Base-by-base conservation (phyloP, 2,113 vertebrate genomes). In the Furnarius figulus region DNA sequence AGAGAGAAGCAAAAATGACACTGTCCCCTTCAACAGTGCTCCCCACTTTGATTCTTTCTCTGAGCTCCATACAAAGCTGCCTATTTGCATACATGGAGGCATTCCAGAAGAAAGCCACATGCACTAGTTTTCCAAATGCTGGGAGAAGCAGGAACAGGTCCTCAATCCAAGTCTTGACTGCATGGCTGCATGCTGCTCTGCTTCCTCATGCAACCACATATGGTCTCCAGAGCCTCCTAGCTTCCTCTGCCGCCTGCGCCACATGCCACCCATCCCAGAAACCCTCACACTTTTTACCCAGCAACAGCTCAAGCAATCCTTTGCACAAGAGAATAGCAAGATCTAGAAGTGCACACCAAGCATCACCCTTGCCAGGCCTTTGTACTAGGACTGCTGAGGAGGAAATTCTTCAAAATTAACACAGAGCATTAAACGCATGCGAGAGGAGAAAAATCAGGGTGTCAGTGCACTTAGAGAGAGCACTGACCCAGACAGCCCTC, bases 1-100 rank as follows among this genome's bases (percentile, higher is more conserved):
- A 85, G 47, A 95, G 74, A 97, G 71, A 95, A 24, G 15, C 37
- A 85, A 19, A 74, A 71, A 90, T 91, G 47, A 95, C 40, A 68
- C 40, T 8, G 8, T 58, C 70, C 19, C 44, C 59, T 63, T 78
- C 77, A 81, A 39, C 16, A 33, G 28, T 15, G 18, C 20, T 90
- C 17, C 46, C 40, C 40, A 39, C 19, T 19, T 1, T 8, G 22
- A 50, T 62, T 63, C 59, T 42, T 77, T 39, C 63, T 56, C 19
- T n/a, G 27, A 84, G 67, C 37, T 77, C 62, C 1, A 1, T 7
- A 16, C 17, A 83, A 80, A 92, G n/a, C 17, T 50, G 39, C 31
- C 58, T 40, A 7, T 28, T n/a, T 62, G 50, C 65, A 35, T 9
- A 33, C 55, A 49, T 1, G 15, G 24, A 61, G n/a, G 28, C 31